These are phyloP conservation scores for Crotophaga sulcirostris DNA, from an alignment of 2,113 vertebrate genomes.

Conservation along the genomic window DNA sequence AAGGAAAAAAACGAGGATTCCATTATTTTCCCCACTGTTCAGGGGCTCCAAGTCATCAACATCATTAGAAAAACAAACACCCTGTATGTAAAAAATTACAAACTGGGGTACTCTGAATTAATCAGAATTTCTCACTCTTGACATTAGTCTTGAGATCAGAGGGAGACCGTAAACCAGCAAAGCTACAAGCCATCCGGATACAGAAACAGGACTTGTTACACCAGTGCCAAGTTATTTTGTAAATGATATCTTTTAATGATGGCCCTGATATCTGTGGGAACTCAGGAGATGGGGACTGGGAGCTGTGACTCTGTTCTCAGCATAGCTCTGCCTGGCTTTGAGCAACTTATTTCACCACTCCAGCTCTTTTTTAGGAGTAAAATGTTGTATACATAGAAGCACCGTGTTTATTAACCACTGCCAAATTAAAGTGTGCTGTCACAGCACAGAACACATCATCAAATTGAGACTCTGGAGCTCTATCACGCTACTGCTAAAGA, in stretches of 20 bases:
- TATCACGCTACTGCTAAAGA: not conserved
- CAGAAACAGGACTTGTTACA: not conserved
- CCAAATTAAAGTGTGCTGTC: not conserved
- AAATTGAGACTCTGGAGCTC: not conserved
- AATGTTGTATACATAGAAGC: not conserved
- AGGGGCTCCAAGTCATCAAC: not conserved
- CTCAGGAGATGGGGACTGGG: not conserved
- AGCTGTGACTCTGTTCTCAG: not conserved
- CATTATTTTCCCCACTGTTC: not conserved
- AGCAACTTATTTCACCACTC: not conserved
- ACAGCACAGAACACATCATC: rapidly evolving
- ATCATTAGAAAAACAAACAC: not conserved
- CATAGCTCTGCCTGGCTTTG: not conserved
- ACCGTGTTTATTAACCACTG: not conserved
- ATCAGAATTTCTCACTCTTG: not conserved
- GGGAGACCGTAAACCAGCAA: not conserved
- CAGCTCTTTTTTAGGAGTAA: not conserved
- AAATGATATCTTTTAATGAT: not conserved
- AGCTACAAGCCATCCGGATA: not conserved
- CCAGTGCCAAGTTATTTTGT: not conserved
- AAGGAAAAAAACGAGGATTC: not conserved
- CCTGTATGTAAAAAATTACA: not conserved
- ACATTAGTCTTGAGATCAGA: not conserved
- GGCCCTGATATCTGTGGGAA: not conserved
- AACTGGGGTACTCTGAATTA: not conserved